Conservation (phyloP, 2,797 vertebrate species). For the Chrosomus eos region DNA sequence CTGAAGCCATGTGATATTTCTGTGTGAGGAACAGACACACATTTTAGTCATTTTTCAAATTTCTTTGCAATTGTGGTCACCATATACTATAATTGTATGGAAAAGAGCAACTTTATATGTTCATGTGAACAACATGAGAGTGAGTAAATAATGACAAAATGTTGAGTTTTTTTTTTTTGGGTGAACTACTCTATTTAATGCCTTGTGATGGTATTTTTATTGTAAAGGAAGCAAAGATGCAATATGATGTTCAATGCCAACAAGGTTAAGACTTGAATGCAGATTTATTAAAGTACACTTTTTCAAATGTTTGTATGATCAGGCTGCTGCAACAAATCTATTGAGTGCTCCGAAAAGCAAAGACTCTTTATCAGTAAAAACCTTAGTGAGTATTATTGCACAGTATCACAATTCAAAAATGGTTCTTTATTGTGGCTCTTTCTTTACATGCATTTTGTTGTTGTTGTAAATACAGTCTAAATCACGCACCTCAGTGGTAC, state of each 20-base stretch:
- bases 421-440: neutral
- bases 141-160: neutral
- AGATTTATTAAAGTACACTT: neutral
- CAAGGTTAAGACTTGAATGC: neutral
- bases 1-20: neutral
- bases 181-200: neutral
- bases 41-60: neutral
- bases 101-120: neutral
- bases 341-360: neutral
- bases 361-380: neutral
- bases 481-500: constrained; percentile 52
- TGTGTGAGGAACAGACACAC: too few relatives aligned
- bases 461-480: neutral
- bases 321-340: neutral
- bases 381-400: constrained; percentile 3
- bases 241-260: neutral
- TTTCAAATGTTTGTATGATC: neutral
- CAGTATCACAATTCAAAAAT: neutral
- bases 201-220: neutral
- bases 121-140: neutral
- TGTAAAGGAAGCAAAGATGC: neutral
- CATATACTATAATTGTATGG: neutral
- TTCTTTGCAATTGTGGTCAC: neutral
- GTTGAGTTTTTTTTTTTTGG: too few relatives aligned
- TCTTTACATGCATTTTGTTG: constrained; percentile 2